These are phyloP conservation scores for Tinea trinotella DNA, from an alignment of 2,888 invertebrate species.

Conservation along the genomic window DNA sequence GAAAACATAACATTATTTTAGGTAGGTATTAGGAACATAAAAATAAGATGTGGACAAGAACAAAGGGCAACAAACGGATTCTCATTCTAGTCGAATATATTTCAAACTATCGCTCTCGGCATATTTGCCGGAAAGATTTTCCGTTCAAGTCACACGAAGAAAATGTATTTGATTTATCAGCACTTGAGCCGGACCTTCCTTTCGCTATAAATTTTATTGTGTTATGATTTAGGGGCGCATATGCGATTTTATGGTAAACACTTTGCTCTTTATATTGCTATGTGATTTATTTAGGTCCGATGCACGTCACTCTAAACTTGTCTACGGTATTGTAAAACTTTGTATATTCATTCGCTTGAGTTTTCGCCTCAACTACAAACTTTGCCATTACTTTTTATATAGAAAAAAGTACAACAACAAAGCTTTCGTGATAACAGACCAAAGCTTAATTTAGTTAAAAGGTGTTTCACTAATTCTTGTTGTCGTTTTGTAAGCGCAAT, in stretches of 20 bases:
- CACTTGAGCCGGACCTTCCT: constrained; percentile 70
- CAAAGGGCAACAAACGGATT: constrained; percentile 12
- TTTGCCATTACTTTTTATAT: background rate
- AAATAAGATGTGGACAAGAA: constrained; percentile 5
- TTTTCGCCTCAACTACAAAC: background rate
- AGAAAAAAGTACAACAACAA: background rate
- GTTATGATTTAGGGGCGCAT: constrained; percentile 67
- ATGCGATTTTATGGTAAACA: constrained; percentile 69
- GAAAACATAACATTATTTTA: background rate
- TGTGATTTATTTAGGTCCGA: constrained; percentile 48
- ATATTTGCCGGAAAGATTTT: constrained; percentile 62
- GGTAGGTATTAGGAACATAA: background rate
- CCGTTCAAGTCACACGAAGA: constrained; percentile 61
- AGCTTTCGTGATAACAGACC: background rate
- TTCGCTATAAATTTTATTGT: constrained; percentile 69
- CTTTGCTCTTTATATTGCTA: constrained; percentile 58
- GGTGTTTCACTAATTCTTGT: constrained; percentile 7
- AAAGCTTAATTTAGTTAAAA: constrained; percentile 1
- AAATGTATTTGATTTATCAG: constrained; percentile 69
- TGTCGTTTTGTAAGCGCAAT: constrained; percentile 5
- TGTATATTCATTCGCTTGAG: background rate
- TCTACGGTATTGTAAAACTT: background rate
- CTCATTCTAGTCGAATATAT: background rate
- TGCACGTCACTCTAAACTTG: constrained; percentile 1
- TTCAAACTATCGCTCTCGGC: constrained; percentile 27